Evolutionary conservation across 1,140 invertebrate genomes (phyloP).

Genomic region (Cyclargus thomasi): DNA sequence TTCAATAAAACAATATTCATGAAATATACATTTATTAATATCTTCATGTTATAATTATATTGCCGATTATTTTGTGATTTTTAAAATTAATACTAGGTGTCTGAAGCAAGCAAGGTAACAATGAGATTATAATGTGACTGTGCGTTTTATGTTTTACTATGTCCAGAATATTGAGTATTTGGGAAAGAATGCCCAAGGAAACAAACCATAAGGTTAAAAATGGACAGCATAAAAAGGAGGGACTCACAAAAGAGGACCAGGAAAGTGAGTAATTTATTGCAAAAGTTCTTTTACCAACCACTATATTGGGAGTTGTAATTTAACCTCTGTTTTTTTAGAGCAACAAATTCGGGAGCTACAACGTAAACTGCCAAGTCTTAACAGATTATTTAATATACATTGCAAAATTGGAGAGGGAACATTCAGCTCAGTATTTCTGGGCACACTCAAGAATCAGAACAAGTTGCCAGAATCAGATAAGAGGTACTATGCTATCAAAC

Average conservation of each 20-base stretch:
- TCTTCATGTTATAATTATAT: too few species aligned
- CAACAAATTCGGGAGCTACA: slow-evolving; percentile 73
- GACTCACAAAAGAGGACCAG: neutral
- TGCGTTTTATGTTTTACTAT: neutral
- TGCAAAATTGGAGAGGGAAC: slow-evolving; percentile 86
- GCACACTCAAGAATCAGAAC: slow-evolving; percentile 78
- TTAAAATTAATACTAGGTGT: neutral
- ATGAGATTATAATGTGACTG: neutral
- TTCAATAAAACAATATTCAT: too few species aligned
- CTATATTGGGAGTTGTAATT: too few species aligned
- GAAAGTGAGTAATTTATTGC: neutral
- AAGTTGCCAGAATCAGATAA: slow-evolving; percentile 69
- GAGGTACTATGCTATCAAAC: slow-evolving; percentile 85
- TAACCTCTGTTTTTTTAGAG: slow-evolving; percentile 38
- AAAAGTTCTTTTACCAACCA: neutral
- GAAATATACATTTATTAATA: neutral
- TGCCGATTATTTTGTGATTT: too few species aligned
- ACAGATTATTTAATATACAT: slow-evolving; percentile 80
- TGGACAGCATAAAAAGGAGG: neutral
- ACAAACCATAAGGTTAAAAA: neutral
- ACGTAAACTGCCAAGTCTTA: slow-evolving; percentile 77
- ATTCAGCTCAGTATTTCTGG: slow-evolving; percentile 88
- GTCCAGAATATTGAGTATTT: neutral
- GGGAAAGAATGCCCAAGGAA: neutral
- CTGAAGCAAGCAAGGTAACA: neutral